Evolutionary conservation across 2,113 vertebrate species (phyloP).

Genomic region (Ramphastos sulfuratus): DNA sequence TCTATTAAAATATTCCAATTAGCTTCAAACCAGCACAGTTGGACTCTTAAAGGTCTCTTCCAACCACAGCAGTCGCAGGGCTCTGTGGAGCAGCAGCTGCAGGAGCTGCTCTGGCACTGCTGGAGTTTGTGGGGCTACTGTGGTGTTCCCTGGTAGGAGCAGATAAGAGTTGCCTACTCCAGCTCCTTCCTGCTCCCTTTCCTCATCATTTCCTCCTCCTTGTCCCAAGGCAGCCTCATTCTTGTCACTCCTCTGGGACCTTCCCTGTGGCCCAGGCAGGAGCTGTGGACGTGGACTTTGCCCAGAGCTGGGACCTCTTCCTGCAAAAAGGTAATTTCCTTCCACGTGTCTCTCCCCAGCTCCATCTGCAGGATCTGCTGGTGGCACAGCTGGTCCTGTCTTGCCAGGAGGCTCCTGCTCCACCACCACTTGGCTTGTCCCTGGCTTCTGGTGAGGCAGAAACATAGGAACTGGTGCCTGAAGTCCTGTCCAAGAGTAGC

Average conservation of each 20-base stretch:
- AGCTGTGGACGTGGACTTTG: background rate
- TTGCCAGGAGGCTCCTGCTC: background rate
- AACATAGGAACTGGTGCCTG: accelerated
- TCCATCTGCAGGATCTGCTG: background rate
- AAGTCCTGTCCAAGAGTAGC: background rate
- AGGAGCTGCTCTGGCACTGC: no score
- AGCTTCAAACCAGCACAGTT: no score
- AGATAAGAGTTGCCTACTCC: background rate
- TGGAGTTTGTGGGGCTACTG: accelerated
- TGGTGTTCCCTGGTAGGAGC: accelerated
- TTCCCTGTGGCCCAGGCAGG: background rate
- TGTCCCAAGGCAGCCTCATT: accelerated
- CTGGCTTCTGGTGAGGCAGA: accelerated
- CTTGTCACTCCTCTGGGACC: background rate
- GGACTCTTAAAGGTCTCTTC: no score
- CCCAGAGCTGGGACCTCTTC: background rate
- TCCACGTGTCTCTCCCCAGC: background rate
- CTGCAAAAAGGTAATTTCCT: background rate
- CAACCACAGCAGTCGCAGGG: no score
- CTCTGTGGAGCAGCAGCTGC: background rate
- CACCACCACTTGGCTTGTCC: accelerated
- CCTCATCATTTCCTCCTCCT: background rate
- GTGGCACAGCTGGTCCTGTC: background rate
- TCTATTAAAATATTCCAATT: no score
- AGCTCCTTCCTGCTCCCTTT: background rate